Evolutionary conservation across 1,140 invertebrate species (phyloP), one percentile per base, ranked within the genome.

Genomic region (Drosophila sucinea): DNA sequence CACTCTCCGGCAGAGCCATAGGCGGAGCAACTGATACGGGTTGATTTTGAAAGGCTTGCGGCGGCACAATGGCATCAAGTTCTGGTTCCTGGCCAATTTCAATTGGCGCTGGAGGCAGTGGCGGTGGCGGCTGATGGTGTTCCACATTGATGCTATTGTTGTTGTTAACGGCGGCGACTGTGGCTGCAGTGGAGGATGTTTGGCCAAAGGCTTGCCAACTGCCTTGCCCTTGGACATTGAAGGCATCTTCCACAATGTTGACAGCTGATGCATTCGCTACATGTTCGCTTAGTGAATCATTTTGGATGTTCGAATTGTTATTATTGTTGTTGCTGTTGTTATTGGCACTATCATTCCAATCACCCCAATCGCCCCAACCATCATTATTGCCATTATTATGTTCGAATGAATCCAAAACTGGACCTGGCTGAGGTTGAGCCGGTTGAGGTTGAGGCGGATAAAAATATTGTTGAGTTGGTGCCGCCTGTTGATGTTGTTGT

Each of bases 321-420:
- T 61, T 63, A 44, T 51, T 79, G 41, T 60, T 73, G 32, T 56
- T 65, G 29, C 68, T 66, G 47, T 61, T 67, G 65, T 17, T 61
- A 38, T 63, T 81, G 32, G 10, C 70, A 7, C 62, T 89, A 30
- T 92, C 91, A 71, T 90, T 92, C 91, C 91, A 92, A 66, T 92
- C 84, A 4, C 77, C 91, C 91, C 91, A 92, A 71, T 92, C 91
- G 55, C 76, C 91, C 91, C 91, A 92, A 30, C 91, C 91, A 67
- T 92, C 91, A 55, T 70, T 85, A 25, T 72, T 74, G 47, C 35
- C 68, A 41, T 85, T 90, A 30, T 78, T 85, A 55, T 87, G 90
- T 6, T 86, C 77, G 66, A 89, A 84, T 8, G 70, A 29, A 5
- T 89, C 84, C 10, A 77, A 40, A 10, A 56, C n/a, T 5, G 41